Base-by-base conservation (phyloP, 2,113 vertebrate genomes). In the Boulengeromyrus knoepffleri region DNA sequence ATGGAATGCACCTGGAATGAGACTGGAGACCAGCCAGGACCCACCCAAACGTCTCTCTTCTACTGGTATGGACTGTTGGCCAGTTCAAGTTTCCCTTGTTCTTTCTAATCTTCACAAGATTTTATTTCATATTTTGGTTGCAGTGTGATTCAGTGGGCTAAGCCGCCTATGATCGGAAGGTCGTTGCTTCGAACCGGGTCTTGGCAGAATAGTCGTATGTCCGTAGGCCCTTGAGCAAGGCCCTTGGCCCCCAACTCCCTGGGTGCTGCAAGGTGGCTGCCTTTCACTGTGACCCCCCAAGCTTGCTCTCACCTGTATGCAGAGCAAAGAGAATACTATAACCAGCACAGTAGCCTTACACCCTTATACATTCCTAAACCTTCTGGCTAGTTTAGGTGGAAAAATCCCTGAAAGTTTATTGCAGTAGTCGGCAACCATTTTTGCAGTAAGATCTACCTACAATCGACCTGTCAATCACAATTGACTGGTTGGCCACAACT, bases 1-100 rank as follows among this genome's bases (percentile, higher is more conserved):
- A 45, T 95, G 91, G 92, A 93, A 27, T 96, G 96, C 90, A 93
- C 21, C 0, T 96, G 95, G 95, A 62, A 58, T 50, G 89, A 49
- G 89, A 90, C 88, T 46, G 10, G 49, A 45, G 89, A 89, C 12
- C 87, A 62, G 42, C 90, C 92, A 0, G n/a, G 36, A 24, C 77
- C 88, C n/a, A 89, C 94, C 53, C 89, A 93, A 58, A 89, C 89
- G 13, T 70, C 50, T 66, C 93, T 96, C 0, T 95, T 93, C 91
- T 96, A 93, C 92, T 96, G 96, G 96, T 96, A 90, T 9, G 93
- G 0, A 21, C 36, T 27, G 6, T 10, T 39, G 27, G 47, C 27
- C 88, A 89, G 27, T 19, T 52, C n/a, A 42, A 10, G 15, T 17
- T 31, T 12, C 21, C 8, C 7, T 21, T 31, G 2, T 27, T 39